A percentile compares a stretch with the other conserved stretches of the same genome.
phyloP scores from a whole-genome alignment of 2,797 vertebrate genomes.

The Acanthurus lineatus region DNA sequence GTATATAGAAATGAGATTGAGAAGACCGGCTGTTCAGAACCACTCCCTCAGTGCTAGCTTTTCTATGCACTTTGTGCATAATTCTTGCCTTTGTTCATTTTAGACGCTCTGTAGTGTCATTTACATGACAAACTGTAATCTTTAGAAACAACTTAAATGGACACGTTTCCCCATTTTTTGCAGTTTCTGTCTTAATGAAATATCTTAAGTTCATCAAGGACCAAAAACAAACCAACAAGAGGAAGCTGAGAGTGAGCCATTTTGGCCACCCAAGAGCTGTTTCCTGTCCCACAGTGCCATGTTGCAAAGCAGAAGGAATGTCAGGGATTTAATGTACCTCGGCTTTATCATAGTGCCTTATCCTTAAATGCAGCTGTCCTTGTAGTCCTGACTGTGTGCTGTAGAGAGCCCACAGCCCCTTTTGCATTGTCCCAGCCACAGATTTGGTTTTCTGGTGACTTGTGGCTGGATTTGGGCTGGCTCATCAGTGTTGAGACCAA shows the following conservation, averaged over 20 bases:
- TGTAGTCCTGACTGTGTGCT: slow-evolving; percentile 75
- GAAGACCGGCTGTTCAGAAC: slow-evolving; percentile 61
- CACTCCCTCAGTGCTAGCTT: slow-evolving; percentile 66
- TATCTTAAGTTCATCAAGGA: slow-evolving; percentile 76
- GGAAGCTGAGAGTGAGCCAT: slow-evolving; percentile 85
- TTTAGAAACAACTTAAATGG: slow-evolving; percentile 51
- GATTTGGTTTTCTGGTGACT: slow-evolving; percentile 77
- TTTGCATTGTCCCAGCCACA: slow-evolving; percentile 70
- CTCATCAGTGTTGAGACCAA: slow-evolving; percentile 74
- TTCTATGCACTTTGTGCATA: slow-evolving; percentile 71
- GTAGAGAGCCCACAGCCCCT: slow-evolving; percentile 65
- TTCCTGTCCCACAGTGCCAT: slow-evolving; percentile 93
- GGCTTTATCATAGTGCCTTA: slow-evolving; percentile 99
- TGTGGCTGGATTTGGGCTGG: slow-evolving; percentile 84
- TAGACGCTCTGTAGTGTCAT: slow-evolving; percentile 66
- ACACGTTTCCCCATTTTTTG: slow-evolving; percentile 55
- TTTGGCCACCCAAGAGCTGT: slow-evolving; percentile 67
- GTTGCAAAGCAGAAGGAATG: slow-evolving; percentile 95
- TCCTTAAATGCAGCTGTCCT: slow-evolving; percentile 86
- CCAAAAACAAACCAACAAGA: slow-evolving; percentile 82
- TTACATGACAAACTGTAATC: slow-evolving; percentile 56
- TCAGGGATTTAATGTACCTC: slow-evolving; percentile 99
- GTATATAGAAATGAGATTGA: slow-evolving; percentile 62
- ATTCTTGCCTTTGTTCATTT: slow-evolving; percentile 71
- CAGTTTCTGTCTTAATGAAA: slow-evolving; percentile 61